phyloP scores from a whole-genome alignment of 2,113 vertebrate species.

The Lasiurus borealis region DNA sequence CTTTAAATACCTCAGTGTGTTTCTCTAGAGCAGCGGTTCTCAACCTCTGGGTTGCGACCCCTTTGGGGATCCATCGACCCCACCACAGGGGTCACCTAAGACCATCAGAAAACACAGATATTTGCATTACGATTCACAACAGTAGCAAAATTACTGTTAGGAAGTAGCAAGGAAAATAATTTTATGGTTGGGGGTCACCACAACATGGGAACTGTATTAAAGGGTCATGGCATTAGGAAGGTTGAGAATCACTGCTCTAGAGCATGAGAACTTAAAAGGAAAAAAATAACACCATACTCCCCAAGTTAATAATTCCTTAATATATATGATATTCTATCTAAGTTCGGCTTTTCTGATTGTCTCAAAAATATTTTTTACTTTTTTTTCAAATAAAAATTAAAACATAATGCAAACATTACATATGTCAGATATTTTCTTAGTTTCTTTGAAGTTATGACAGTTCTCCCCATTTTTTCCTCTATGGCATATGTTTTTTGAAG shows the following conservation, averaged over 20 bases:
- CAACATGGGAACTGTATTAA: too few relatives aligned
- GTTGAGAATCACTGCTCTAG: not conserved
- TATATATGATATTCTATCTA: not conserved
- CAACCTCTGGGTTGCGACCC: too few relatives aligned
- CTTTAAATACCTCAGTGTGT: not conserved
- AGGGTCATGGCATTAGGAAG: too few relatives aligned
- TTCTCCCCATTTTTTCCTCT: not conserved
- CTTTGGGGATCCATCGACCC: too few relatives aligned
- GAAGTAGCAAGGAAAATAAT: too few relatives aligned
- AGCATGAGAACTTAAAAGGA: not conserved
- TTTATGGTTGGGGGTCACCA: too few relatives aligned
- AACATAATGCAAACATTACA: not conserved
- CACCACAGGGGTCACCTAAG: too few relatives aligned
- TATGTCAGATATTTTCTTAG: not conserved
- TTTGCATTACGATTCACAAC: too few relatives aligned
- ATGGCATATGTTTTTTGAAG: not conserved
- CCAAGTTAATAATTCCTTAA: not conserved
- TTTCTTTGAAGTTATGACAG: not conserved
- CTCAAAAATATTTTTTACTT: not conserved
- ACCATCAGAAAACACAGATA: too few relatives aligned
- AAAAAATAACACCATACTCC: not conserved
- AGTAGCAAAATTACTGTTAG: too few relatives aligned
- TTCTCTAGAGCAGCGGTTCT: not conserved
- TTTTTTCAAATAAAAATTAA: constrained; percentile 28
- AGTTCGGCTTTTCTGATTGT: not conserved